Evolutionary conservation across 2,888 invertebrate genomes (phyloP).

Genomic region (Agrochola litura): DNA sequence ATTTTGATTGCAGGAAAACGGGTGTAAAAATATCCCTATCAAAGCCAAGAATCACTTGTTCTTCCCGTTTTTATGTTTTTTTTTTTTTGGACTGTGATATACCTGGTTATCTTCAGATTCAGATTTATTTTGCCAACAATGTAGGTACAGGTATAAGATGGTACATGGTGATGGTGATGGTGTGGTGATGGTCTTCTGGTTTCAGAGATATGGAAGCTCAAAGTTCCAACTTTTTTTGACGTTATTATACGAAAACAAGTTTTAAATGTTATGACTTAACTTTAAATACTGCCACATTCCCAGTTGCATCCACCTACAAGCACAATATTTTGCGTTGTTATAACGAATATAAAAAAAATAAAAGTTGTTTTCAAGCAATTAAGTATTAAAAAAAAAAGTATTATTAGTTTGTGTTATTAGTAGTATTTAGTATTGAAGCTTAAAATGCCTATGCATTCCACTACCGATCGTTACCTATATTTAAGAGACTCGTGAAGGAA

Average conservation of each 20-base stretch:
- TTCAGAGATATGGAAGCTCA: neutral
- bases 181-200: no score
- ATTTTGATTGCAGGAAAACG: no score
- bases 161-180: no score
- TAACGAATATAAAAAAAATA: neutral
- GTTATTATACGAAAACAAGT: neutral
- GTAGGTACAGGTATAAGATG: no score
- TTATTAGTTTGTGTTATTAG: no score
- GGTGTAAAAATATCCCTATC: neutral
- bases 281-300: neutral
- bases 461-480: no score
- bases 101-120: neutral
- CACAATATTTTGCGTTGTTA: neutral
- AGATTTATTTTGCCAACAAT: no score
- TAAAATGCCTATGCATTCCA: no score
- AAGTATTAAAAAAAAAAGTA: no score
- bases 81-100: neutral
- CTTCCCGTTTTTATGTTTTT: neutral
- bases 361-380: neutral
- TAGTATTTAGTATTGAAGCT: no score
- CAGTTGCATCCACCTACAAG: neutral
- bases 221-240: neutral
- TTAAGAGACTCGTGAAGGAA: no score
- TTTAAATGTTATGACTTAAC: neutral
- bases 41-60: neutral